Percentiles rank a stretch among this genome's conserved stretches.
Evolutionary conservation across 1,140 invertebrate species (phyloP).

Genomic region (Camponotus vicinus): DNA sequence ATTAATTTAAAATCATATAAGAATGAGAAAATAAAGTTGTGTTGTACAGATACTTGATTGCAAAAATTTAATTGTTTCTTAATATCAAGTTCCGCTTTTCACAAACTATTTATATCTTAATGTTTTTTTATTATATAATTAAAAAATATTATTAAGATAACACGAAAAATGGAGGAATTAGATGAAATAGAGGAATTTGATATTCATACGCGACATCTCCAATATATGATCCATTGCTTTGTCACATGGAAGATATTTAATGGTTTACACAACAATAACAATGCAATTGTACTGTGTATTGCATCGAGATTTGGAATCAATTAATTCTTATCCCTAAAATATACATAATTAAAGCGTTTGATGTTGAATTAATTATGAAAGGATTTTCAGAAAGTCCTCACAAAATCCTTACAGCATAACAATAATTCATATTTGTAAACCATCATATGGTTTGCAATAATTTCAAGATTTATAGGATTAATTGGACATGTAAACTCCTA

Average conservation of each 20-base stretch:
- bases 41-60: background rate
- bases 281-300: background rate
- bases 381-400: background rate
- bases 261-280: constrained; percentile 14
- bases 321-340: constrained; percentile 35
- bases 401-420: background rate
- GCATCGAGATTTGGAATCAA: background rate
- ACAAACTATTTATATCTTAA: background rate
- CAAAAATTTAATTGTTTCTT: background rate
- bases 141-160: constrained; percentile 7
- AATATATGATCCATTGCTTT: background rate
- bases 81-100: background rate
- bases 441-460: no score
- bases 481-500: background rate
- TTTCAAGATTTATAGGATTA: background rate
- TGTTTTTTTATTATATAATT: background rate
- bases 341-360: constrained; percentile 9
- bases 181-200: background rate
- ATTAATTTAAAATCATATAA: background rate
- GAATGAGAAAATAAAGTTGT: background rate
- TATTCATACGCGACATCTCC: background rate
- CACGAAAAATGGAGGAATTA: background rate
- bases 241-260: background rate
- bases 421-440: background rate
- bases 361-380: constrained; percentile 3